Percentiles rank a stretch among this genome's conserved stretches.
These are phyloP conservation scores for Ephialtes manifestator DNA, from an alignment of 2,888 invertebrate species.

Conservation along the genomic window DNA sequence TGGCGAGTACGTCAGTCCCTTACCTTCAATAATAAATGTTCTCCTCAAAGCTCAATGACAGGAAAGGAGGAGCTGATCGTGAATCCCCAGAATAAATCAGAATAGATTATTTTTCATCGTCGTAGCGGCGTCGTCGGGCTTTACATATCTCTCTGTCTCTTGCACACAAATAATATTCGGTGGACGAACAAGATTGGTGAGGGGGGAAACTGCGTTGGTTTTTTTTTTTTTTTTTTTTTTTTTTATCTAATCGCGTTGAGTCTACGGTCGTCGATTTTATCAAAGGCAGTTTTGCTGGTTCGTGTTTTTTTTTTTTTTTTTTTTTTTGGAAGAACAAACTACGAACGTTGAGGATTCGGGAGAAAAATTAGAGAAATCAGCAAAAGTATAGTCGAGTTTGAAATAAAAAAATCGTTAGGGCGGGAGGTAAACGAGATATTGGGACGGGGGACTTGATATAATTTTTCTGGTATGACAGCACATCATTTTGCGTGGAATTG, in stretches of 20 bases:
- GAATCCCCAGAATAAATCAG: conserved; percentile 86
- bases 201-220: conserved; percentile 31
- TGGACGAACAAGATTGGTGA: conserved; percentile 63
- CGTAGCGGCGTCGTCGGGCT: conserved; percentile 80
- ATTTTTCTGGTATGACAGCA: conserved; percentile 86
- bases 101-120: conserved; percentile 86
- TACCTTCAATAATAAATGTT: conserved; percentile 87
- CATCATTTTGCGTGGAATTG: conserved; percentile 84
- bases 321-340: conserved; percentile 20
- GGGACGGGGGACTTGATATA: conserved; percentile 71
- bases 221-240: no score
- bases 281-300: neutral
- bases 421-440: conserved; percentile 68
- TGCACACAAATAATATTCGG: conserved; percentile 49
- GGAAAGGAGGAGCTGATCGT: conserved; percentile 86
- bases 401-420: conserved; percentile 41
- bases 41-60: conserved; percentile 86
- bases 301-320: conserved; percentile 4
- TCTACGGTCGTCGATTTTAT: conserved; percentile 13
- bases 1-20: conserved; percentile 86
- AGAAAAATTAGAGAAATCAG: conserved; percentile 63
- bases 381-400: conserved; percentile 29
- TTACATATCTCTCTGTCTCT: conserved; percentile 54
- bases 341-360: conserved; percentile 36
- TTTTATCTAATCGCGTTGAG: conserved; percentile 5